Base-by-base conservation (phyloP, 2,113 vertebrate species). In the Coreoperca whiteheadi region DNA sequence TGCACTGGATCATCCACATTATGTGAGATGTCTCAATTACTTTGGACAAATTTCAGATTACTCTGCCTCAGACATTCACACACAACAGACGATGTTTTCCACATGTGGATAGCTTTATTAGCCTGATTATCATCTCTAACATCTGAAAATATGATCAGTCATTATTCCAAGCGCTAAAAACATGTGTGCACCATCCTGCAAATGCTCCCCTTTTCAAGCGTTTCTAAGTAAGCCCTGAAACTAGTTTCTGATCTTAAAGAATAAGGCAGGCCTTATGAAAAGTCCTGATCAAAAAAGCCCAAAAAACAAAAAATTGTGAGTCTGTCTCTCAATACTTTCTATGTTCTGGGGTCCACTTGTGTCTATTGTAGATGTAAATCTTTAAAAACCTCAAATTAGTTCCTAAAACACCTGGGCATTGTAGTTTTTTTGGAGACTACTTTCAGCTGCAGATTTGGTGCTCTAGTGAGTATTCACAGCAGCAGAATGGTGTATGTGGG, bases 1-100 rank as follows among this genome's bases (percentile, higher is more conserved):
- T 87, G 88, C 81, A 2, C 78, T 59, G 51, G 83, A 66, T 88
- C 81, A 61, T 83, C 54, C 61, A 9, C 54, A 76, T 77, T 71
- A 71, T 60, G 60, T 25, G 56, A 80, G n/a, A 84, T 54, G 37
- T 77, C 76, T 63, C 54, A 83, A 88, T 82, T 78, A 69, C 72
- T 8, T 34, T 32, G 34, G 81, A 74, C 78, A 79, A 86, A 73
- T 78, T 83, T 75, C 66, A 68, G 73, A 86, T 82, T 57, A 72
- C 77, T 56, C 54, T 6, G 74, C 32, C 41, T 53, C 41, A 34
- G 41, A 85, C 32, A 80, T 77, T 77, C 54, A 74, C 68, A 63
- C 53, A 77, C 20, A 74, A 59, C 61, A 75, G 81, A 80, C 56
- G 82, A 88, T 78, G 72, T 12, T 75, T 87, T 82, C 80, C 86